Base-by-base conservation (phyloP, 2,113 vertebrate genomes). In the Polyodon spathula region DNA sequence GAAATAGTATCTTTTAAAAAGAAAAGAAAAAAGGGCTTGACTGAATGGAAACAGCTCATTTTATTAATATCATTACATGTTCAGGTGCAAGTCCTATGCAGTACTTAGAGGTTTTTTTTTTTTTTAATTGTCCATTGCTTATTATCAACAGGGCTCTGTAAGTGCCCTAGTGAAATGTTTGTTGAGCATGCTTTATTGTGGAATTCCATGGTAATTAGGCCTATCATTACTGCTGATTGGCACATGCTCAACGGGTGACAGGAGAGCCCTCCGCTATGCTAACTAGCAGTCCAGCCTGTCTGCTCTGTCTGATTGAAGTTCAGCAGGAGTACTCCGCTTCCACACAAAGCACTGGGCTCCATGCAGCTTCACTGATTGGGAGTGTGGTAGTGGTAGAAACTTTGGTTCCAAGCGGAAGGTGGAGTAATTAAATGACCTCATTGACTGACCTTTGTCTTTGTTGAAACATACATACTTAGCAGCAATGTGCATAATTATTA, bases 161-260 rank as follows among this genome's bases (percentile, higher is more conserved):
- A 12, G 12, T n/a, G 15, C 5, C 14, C 48, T 11, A 50, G 12
- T n/a, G 12, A 50, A 12, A 10, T 50, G 4, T 50, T 37, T n/a
- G 12, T n/a, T 50, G 14, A 14, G 12, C 6, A n/a, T 50, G 48
- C 48, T 50, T 50, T 14, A 77, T 77, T 74, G 70, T 75, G 63
- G 74, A 70, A 70, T 63, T 66, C 59, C 8, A 27, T 67, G 0
- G 59, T 72, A 56, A 69, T 69, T 61, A 67, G 56, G 5, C 46
- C 0, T 68, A n/a, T 65, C 62, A 55, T 27, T 74, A 66, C 27
- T 3, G 27, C 27, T 27, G 27, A 27, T 27, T 75, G 64, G 54
- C 54, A 0, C 42, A 12, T 62, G 54, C 61, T 66, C 40, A 0
- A 1, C 54, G 53, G 37, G 50, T 72, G 65, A 60, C 60, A 58